These are phyloP conservation scores for Eugnorisma glareosa DNA, from an alignment of 2,888 invertebrate species.

Conservation along the genomic window DNA sequence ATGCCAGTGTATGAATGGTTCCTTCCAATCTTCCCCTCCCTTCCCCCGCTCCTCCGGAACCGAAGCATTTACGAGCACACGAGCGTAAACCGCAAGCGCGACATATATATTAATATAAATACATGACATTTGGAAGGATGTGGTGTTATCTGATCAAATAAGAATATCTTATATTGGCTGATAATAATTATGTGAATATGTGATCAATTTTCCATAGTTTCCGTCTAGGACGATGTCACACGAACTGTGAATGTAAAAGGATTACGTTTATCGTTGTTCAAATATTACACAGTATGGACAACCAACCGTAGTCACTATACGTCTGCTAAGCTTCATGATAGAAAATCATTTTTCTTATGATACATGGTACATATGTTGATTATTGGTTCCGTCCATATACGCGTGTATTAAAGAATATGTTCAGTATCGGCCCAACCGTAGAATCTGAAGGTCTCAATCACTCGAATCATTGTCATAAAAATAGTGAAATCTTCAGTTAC, in stretches of 20 bases:
- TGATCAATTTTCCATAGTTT: constrained; percentile 6
- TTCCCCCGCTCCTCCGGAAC: not conserved
- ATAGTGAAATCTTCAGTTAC: not conserved
- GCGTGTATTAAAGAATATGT: too few relatives aligned
- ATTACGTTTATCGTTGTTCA: not conserved
- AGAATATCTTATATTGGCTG: constrained; percentile 7
- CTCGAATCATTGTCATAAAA: not conserved
- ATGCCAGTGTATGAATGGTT: constrained; percentile 50
- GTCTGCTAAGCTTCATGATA: not conserved
- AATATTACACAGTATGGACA: not conserved
- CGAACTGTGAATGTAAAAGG: not conserved
- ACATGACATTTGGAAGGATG: constrained; percentile 41
- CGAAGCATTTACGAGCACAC: constrained; percentile 57
- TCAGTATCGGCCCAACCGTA: too few relatives aligned
- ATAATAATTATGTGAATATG: not conserved
- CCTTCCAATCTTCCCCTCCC: constrained; percentile 15
- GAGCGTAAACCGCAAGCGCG: constrained; percentile 56
- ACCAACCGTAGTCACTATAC: not conserved
- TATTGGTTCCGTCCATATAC: not conserved
- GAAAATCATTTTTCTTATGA: not conserved
- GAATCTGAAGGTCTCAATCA: not conserved
- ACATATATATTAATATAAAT: constrained; percentile 64
- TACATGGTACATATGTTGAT: not conserved
- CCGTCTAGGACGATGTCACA: not conserved
- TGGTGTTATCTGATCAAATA: constrained; percentile 35